These are phyloP conservation scores for Melanerpes formicivorus DNA, from an alignment of 2,113 vertebrate species.

Conservation along the genomic window DNA sequence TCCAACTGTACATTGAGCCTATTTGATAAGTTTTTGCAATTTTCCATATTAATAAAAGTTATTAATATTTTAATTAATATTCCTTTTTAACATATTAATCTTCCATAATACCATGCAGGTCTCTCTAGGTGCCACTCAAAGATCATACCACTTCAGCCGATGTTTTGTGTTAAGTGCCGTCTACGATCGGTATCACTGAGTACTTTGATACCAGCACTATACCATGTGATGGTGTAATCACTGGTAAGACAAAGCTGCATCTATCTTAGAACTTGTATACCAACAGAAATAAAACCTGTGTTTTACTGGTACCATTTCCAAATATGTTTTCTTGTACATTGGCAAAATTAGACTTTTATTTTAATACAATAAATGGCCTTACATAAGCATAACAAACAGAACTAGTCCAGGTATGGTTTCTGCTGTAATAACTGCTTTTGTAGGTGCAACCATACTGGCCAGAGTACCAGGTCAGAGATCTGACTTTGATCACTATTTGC, in stretches of 20 bases:
- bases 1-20: no score
- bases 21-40: no score
- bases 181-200: fast-evolving
- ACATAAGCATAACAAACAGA: neutral
- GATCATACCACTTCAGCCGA: neutral
- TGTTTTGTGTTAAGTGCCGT: neutral
- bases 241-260: neutral
- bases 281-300: neutral
- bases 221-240: neutral
- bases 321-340: neutral
- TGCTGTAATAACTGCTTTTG: neutral
- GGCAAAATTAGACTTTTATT: neutral
- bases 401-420: neutral
- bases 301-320: neutral
- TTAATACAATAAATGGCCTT: neutral
- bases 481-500: neutral
- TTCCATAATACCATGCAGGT: neutral
- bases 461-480: neutral
- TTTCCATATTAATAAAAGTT: no score
- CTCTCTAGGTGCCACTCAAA: constrained; percentile 59
- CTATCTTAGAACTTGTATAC: neutral
- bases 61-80: no score
- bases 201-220: neutral
- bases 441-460: neutral
- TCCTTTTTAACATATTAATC: no score